Percentiles rank a stretch among this genome's conserved stretches.
phyloP scores from a whole-genome alignment of 2,888 invertebrate species.

The Chymomyza fuscimana region DNA sequence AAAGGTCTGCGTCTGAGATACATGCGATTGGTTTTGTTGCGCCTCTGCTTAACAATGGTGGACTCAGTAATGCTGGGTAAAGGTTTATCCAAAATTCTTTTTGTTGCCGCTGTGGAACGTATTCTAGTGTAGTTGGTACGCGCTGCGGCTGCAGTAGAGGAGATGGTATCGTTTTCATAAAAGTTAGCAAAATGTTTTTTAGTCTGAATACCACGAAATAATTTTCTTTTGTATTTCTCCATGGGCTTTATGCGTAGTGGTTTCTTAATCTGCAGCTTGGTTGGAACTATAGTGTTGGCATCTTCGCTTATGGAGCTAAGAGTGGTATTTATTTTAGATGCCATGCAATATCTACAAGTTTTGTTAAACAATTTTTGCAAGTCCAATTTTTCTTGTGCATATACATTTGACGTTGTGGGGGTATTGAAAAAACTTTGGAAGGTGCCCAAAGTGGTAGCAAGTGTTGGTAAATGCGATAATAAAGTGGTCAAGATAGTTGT shows the following conservation, averaged over 20 bases:
- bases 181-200: background rate
- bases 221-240: background rate
- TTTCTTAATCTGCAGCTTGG: background rate
- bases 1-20: background rate
- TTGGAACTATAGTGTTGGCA: background rate
- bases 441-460: background rate
- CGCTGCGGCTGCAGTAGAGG: background rate
- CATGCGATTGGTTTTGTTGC: slow-evolving; percentile 1
- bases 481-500: background rate
- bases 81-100: background rate
- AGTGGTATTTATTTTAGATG: background rate
- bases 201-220: background rate
- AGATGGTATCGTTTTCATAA: background rate
- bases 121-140: background rate
- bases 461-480: background rate
- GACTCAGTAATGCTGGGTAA: background rate
- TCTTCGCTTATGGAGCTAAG: background rate
- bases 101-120: background rate
- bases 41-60: background rate
- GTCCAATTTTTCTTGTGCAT: background rate
- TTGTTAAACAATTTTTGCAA: background rate
- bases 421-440: background rate
- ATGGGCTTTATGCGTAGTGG: background rate
- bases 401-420: background rate
- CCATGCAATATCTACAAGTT: background rate